These are phyloP conservation scores for Aptenodytes patagonicus DNA, from an alignment of 2,113 vertebrate genomes.

Conservation along the genomic window DNA sequence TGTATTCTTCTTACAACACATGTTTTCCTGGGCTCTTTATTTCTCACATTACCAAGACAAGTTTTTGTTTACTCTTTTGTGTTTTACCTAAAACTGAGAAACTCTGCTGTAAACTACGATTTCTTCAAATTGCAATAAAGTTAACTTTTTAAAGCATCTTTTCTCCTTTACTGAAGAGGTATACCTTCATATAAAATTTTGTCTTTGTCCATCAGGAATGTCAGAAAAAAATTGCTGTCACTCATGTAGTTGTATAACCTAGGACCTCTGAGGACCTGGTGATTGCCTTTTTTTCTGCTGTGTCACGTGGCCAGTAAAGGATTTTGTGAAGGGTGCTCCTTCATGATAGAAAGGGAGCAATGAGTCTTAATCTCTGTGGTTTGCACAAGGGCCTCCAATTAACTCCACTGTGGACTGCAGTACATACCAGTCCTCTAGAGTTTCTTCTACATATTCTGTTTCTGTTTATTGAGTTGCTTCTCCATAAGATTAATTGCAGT, in stretches of 20 bases:
- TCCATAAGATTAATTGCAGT: not conserved
- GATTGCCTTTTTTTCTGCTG: not conserved
- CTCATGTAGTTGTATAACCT: not conserved
- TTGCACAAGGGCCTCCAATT: not conserved
- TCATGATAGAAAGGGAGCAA: not conserved
- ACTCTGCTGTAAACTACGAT: not conserved
- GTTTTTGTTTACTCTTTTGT: not conserved
- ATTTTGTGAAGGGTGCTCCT: not conserved
- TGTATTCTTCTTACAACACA: not conserved
- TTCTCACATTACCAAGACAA: not conserved
- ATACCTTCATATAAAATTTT: not conserved
- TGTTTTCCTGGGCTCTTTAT: not conserved
- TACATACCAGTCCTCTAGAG: not conserved
- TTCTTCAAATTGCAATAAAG: not conserved
- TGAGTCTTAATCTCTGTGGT: not conserved
- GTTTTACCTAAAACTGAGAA: constrained; percentile 3
- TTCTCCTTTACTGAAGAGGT: not conserved
- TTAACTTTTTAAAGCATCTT: not conserved
- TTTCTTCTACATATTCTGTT: not conserved
- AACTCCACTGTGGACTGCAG: not conserved
- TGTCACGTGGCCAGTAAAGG: not conserved
- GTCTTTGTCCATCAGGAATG: not conserved
- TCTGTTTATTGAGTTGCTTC: not conserved
- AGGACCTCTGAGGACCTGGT: not conserved
- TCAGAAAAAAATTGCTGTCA: constrained; percentile 49